Percentiles rank a stretch among this genome's conserved stretches.
phyloP scores from a whole-genome alignment of 2,797 vertebrate genomes.

The Protonibea diacanthus region DNA sequence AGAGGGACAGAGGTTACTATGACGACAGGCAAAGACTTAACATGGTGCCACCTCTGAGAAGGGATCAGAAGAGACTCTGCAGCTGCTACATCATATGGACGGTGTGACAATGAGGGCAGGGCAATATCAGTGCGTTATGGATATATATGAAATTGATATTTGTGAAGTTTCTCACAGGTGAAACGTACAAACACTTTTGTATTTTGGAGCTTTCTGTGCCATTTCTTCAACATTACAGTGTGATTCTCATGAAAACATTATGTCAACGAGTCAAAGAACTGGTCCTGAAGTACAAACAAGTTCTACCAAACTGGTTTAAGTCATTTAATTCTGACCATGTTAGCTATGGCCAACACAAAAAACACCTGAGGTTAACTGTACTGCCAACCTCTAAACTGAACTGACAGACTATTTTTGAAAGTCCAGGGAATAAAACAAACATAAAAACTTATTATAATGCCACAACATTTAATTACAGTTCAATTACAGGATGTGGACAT shows the following conservation, averaged over 20 bases:
- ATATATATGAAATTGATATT: neutral
- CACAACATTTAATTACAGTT: constrained; percentile 23
- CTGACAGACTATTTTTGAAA: neutral
- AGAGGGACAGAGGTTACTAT: constrained; percentile 56
- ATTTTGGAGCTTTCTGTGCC: neutral
- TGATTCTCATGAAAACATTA: neutral
- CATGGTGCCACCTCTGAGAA: constrained; percentile 6
- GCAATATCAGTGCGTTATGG: neutral
- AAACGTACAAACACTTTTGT: neutral
- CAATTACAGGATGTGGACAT: constrained; percentile 7
- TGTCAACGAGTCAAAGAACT: neutral
- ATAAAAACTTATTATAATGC: neutral
- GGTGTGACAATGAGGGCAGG: neutral
- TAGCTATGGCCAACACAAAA: neutral
- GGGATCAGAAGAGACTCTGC: constrained; percentile 6
- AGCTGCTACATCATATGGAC: constrained; percentile 9
- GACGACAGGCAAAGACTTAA: constrained; percentile 48
- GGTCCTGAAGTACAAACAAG: neutral
- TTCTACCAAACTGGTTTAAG: neutral
- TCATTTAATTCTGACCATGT: neutral
- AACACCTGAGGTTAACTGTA: neutral
- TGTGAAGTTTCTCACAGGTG: neutral
- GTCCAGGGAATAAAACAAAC: neutral
- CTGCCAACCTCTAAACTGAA: neutral
- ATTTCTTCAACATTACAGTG: neutral